Evolutionary conservation across 37 sponge, comb jelly and placozoan species (phyloP).

Genomic region (Tethya wilhelma): DNA sequence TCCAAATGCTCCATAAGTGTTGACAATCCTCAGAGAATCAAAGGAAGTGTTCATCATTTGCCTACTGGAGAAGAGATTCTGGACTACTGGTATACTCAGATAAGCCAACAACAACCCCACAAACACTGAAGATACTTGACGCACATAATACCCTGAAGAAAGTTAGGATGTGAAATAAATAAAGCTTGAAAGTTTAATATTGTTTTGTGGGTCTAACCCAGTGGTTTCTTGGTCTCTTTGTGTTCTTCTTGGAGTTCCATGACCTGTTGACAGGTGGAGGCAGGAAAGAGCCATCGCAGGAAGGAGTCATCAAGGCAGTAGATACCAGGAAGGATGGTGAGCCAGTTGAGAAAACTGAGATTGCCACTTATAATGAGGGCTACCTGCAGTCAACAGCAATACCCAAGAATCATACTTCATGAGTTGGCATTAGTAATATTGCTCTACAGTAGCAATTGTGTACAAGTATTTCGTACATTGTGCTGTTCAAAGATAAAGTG

Average conservation of each 20-base stretch:
- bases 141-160: constrained; percentile 51
- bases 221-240: not conserved
- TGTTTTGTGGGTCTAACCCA: not conserved
- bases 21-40: constrained; percentile 82
- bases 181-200: not conserved
- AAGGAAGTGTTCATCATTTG: constrained; percentile 93
- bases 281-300: constrained; percentile 66
- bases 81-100: constrained; percentile 85
- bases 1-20: constrained; percentile 96
- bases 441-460: too few relatives aligned
- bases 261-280: constrained; percentile 14
- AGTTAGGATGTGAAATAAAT: not conserved
- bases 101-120: constrained; percentile 74
- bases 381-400: constrained; percentile 35
- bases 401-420: not conserved
- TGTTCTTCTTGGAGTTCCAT: constrained; percentile 32
- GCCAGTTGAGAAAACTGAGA: constrained; percentile 94
- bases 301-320: constrained; percentile 85
- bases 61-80: constrained; percentile 79
- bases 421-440: too few relatives aligned
- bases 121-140: constrained; percentile 30
- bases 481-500: too few relatives aligned
- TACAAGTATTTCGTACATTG: too few relatives aligned
- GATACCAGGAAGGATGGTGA: constrained; percentile 87
- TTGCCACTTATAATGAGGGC: constrained; percentile 88